phyloP scores from a whole-genome alignment of 64 coral and sea anemone genomes.

The Actinia tenebrosa region DNA sequence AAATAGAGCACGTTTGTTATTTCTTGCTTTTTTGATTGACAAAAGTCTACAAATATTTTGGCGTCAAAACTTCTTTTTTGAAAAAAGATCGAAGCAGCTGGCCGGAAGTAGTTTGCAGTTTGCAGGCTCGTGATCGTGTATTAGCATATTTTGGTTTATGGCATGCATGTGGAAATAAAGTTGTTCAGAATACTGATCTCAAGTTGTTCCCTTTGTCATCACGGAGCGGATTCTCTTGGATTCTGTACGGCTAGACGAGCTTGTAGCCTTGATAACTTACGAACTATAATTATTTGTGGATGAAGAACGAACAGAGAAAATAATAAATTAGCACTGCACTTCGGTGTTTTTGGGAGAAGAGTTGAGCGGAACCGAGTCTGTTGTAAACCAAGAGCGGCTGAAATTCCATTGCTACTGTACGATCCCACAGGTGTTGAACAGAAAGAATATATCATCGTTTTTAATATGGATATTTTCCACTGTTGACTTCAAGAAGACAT shows the following conservation, averaged over 20 bases:
- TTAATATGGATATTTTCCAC: neutral
- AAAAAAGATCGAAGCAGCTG: neutral
- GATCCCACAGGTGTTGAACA: neutral
- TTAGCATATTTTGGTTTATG: conserved; percentile 12
- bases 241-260: neutral
- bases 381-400: neutral
- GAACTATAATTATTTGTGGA: neutral
- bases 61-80: neutral
- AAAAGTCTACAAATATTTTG: too few relatives aligned
- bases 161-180: conserved; percentile 5
- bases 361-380: neutral
- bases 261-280: neutral
- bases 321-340: neutral
- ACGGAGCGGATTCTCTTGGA: neutral
- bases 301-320: neutral
- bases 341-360: neutral
- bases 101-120: neutral
- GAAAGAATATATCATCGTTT: neutral
- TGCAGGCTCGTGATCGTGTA: neutral
- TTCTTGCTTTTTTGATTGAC: neutral
- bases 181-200: neutral
- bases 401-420: neutral
- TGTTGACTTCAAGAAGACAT: neutral
- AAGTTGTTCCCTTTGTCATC: neutral
- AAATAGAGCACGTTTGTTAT: neutral